phyloP scores from a whole-genome alignment of 2,888 invertebrate genomes.

The Morpho helenor region DNA sequence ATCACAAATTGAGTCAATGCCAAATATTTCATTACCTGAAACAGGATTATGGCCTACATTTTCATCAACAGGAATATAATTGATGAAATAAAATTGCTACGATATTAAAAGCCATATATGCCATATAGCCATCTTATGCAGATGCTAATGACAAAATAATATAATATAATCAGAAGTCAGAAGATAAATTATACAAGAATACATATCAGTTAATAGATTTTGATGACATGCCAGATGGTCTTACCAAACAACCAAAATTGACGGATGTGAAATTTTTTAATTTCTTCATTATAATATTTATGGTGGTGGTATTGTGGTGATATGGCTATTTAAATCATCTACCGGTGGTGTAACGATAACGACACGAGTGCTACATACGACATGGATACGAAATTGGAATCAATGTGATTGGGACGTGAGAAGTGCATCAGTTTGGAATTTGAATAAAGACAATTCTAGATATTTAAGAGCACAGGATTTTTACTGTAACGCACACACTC shows the following conservation, averaged over 20 bases:
- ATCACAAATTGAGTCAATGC: too few species aligned
- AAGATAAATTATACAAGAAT: not conserved
- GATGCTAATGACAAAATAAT: too few species aligned
- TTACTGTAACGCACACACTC: slow-evolving; percentile 26
- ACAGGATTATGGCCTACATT: not conserved
- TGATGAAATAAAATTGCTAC: too few species aligned
- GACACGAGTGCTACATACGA: slow-evolving; percentile 1
- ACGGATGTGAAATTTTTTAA: too few species aligned
- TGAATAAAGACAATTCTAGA: slow-evolving; percentile 14
- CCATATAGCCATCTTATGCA: too few species aligned
- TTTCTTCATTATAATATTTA: too few species aligned
- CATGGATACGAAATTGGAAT: not conserved
- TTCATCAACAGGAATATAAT: too few species aligned
- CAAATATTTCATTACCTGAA: not conserved
- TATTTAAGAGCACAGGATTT: slow-evolving; percentile 18
- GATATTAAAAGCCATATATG: too few species aligned
- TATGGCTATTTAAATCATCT: not conserved
- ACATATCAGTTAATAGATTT: slow-evolving; percentile 2
- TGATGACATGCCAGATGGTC: not conserved
- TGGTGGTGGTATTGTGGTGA: too few species aligned
- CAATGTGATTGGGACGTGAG: slow-evolving; percentile 6
- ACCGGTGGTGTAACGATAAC: not conserved
- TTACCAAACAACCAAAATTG: too few species aligned
- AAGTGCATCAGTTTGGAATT: slow-evolving; percentile 7
- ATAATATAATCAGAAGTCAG: not conserved